Evolutionary conservation across 2,888 invertebrate genomes (phyloP).

Genomic region (Neoaliturus tenellus): DNA sequence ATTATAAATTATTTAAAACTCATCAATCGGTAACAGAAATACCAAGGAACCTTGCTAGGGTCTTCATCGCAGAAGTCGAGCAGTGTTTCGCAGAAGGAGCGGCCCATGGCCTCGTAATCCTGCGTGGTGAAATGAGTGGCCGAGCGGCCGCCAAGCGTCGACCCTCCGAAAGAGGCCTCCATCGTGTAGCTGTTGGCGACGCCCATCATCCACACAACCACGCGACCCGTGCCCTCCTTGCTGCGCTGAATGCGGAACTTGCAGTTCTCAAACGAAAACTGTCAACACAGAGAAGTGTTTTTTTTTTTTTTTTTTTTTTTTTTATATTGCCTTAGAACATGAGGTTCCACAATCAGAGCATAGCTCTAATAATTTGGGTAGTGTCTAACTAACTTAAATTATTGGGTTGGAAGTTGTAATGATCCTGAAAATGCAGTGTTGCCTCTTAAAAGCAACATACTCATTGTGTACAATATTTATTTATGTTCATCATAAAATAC

Average conservation of each 20-base stretch:
- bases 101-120: conserved; percentile 89
- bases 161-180: conserved; percentile 97
- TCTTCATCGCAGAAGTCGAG: conserved; percentile 93
- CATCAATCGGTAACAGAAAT: conserved; percentile 28
- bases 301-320: no score
- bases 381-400: no score
- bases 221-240: conserved; percentile 96
- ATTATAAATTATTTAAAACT: no score
- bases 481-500: no score
- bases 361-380: no score
- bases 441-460: no score
- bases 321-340: no score
- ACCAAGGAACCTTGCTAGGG: conserved; percentile 79
- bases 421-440: no score
- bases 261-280: conserved; percentile 97
- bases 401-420: no score
- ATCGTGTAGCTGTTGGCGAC: conserved; percentile 96
- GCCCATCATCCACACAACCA: conserved; percentile 97
- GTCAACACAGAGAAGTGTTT: no score
- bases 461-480: no score
- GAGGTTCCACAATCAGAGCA: no score
- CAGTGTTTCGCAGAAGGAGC: conserved; percentile 94
- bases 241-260: conserved; percentile 95
- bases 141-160: conserved; percentile 86
- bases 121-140: conserved; percentile 91